These are phyloP conservation scores for Lerista edwardsae DNA, from an alignment of 2,797 vertebrate genomes.

Conservation along the genomic window DNA sequence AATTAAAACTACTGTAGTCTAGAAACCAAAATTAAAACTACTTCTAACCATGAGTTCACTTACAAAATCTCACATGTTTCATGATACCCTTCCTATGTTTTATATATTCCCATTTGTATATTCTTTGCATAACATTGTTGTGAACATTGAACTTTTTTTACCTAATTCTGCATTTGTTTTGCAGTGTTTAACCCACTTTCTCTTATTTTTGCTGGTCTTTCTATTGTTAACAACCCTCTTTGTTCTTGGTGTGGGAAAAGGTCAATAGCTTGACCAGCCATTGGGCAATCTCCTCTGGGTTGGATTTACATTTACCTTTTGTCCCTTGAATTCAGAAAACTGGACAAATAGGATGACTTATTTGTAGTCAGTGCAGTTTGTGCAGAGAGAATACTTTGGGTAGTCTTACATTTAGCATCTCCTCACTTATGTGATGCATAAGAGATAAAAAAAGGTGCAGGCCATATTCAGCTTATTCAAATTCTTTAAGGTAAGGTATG, in stretches of 20 bases:
- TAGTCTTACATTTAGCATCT: neutral
- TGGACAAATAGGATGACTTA: neutral
- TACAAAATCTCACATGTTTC: neutral
- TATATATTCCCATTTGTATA: neutral
- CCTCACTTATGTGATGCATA: neutral
- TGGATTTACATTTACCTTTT: slow-evolving; percentile 24
- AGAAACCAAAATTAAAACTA: neutral
- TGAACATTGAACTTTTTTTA: neutral
- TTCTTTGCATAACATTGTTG: neutral
- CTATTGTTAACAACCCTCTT: slow-evolving; percentile 2
- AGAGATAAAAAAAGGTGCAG: neutral
- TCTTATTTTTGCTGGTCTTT: slow-evolving; percentile 5
- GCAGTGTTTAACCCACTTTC: neutral
- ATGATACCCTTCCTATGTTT: neutral
- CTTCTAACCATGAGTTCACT: neutral
- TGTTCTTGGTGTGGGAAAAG: slow-evolving; percentile 29
- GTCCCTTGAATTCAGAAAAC: slow-evolving; percentile 1
- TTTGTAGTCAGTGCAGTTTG: neutral
- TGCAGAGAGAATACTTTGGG: neutral
- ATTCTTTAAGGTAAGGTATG: too few relatives aligned
- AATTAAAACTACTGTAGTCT: too few relatives aligned
- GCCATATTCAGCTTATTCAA: neutral
- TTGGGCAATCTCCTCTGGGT: neutral
- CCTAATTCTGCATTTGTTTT: neutral
- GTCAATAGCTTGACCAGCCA: neutral